phyloP scores from a whole-genome alignment of 2,888 invertebrate genomes.

The Hoplodrina blanda region DNA sequence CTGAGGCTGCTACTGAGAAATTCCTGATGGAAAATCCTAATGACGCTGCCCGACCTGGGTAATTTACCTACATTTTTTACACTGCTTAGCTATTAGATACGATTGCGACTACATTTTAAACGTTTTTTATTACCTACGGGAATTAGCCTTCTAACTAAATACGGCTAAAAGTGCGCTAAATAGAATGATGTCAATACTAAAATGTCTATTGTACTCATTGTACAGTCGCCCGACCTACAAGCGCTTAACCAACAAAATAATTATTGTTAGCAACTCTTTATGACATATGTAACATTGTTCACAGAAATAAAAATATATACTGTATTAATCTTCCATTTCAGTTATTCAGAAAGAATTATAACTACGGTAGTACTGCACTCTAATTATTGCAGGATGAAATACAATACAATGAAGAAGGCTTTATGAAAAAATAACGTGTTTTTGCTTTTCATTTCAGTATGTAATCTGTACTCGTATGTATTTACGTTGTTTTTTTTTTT shows the following conservation, averaged over 20 bases:
- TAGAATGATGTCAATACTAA: conserved; percentile 11
- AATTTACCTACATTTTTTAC: no score
- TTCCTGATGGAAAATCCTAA: no score
- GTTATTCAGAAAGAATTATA: neutral
- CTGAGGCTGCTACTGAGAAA: no score
- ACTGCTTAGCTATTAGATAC: no score
- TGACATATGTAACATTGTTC: neutral
- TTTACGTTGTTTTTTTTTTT: neutral
- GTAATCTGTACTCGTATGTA: neutral
- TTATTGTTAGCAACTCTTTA: conserved; percentile 7
- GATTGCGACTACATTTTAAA: no score
- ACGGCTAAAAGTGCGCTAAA: conserved; percentile 5
- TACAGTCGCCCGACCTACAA: neutral
- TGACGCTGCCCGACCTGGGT: no score
- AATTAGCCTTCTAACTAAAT: conserved; percentile 17
- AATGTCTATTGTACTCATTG: neutral
- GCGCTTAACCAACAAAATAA: neutral
- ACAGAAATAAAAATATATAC: conserved; percentile 12
- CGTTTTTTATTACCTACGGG: no score
- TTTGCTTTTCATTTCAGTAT: neutral
- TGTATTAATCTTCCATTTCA: conserved; percentile 14
- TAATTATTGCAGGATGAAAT: conserved; percentile 1
- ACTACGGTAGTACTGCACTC: neutral
- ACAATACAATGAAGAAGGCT: neutral
- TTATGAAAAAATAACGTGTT: neutral